Evolutionary conservation across 1,140 invertebrate genomes (phyloP).

Genomic region (Sycobia sp.): DNA sequence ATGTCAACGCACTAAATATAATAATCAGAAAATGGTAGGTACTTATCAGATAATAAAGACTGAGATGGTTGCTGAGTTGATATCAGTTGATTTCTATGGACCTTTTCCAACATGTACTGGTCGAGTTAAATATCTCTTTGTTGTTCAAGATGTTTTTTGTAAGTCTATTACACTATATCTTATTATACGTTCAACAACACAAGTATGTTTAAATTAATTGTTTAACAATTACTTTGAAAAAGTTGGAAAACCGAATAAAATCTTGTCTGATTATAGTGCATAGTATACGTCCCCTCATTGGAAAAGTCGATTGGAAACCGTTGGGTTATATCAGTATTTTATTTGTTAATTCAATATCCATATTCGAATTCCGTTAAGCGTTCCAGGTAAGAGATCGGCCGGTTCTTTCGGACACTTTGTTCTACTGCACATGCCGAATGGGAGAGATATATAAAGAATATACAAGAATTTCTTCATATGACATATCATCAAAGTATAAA

Average conservation of each 20-base stretch:
- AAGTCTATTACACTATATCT: constrained; percentile 22
- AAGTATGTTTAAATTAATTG: constrained; percentile 2
- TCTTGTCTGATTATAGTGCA: constrained; percentile 16
- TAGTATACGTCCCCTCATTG: constrained; percentile 15
- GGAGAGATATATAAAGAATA: constrained; percentile 29
- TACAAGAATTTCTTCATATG: constrained; percentile 34
- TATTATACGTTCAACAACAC: background rate
- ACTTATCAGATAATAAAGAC: background rate
- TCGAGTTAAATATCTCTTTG: constrained; percentile 12
- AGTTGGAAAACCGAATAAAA: constrained; percentile 5
- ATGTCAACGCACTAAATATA: background rate
- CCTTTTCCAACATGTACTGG: background rate
- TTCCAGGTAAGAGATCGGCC: constrained; percentile 11
- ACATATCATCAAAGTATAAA: constrained; percentile 39
- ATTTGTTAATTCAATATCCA: constrained; percentile 33
- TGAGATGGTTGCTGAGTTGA: background rate
- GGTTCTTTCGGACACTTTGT: constrained; percentile 13
- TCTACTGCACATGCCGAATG: constrained; percentile 4
- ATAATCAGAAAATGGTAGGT: background rate
- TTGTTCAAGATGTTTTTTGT: constrained; percentile 7
- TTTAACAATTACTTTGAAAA: background rate
- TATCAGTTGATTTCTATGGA: background rate
- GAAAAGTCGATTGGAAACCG: constrained; percentile 8
- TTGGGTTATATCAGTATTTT: constrained; percentile 24
- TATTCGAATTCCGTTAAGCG: constrained; percentile 4